phyloP scores from a whole-genome alignment of 2,113 vertebrate species.

The Scomber japonicus region DNA sequence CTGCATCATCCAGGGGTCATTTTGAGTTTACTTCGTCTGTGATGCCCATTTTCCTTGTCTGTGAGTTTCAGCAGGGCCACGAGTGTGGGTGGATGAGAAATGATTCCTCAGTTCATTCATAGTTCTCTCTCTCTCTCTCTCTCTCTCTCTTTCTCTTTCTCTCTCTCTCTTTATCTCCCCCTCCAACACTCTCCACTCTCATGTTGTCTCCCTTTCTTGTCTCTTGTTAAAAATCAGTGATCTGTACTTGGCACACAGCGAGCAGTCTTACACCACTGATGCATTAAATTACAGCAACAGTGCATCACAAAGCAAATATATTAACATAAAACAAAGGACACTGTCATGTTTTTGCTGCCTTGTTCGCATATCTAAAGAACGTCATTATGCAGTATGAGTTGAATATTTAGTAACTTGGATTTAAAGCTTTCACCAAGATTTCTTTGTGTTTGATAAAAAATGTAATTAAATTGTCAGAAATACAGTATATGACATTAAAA shows the following conservation, averaged over 20 bases:
- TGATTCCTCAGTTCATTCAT: conserved; percentile 59
- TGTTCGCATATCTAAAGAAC: no score
- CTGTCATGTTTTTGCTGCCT: no score
- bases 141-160: not conserved
- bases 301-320: not conserved
- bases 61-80: conserved; percentile 21
- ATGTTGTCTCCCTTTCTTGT: not conserved
- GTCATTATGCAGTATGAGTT: no score
- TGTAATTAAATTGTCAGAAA: no score
- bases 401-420: no score
- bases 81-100: conserved; percentile 55
- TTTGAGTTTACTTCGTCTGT: conserved; percentile 56
- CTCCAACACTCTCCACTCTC: not conserved
- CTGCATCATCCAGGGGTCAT: conserved; percentile 53
- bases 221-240: not conserved
- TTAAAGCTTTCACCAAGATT: no score
- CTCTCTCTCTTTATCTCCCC: not conserved
- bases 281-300: not conserved
- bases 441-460: no score
- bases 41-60: conserved; percentile 42
- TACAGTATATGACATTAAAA: no score
- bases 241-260: conserved; percentile 27
- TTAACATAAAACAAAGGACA: not conserved
- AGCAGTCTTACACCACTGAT: not conserved
- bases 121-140: conserved; percentile 22